Base-by-base conservation (phyloP, 2,888 invertebrate genomes). In the Lasioglossum zephyrum region DNA sequence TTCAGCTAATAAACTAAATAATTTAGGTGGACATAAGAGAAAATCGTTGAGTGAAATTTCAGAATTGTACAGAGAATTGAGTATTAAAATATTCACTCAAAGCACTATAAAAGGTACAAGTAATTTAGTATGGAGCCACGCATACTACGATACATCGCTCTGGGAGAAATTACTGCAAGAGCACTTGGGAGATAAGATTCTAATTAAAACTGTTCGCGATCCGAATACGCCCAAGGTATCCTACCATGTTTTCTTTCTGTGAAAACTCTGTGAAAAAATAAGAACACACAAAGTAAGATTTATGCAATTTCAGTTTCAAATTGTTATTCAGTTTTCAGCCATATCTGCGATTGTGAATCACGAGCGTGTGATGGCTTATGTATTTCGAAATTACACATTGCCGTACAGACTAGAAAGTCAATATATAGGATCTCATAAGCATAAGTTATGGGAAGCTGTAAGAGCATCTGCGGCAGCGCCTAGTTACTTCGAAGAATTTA, bases 401-500 rank as follows among this genome's bases (percentile, higher is more conserved):
- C 97, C 97, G 16, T 97, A 96, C 94, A 96, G 97, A 80, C 96
- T 97, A 39, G 96, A 97, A 88, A 96, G 97, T 88, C 96, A 97
- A 92, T 97, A 98, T 95, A 96, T 96, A 81, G 98, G 98, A 73
- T 97, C 97, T 76, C 96, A 96, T 89, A 96, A 96, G 85, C 97
- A 97, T 88, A 95, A 96, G 89, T 95, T 98, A 82, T 98, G 98
- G 98, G 97, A 98, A 95, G 97, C 98, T 22, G 97, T 98, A 44
- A 95, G 98, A 89, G 99, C 99, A 0, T 98, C 98, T 0, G 98
- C 98, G 70, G 98, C 99, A 72, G 99, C 99, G 8, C 99, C 99
- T 4, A 98, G 98, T 0, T 98, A 98, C 96, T 99, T 98, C 95
- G 97, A 97, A 93, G 98, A 98, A 95, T 97, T 97, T 93, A 96